Conservation (phyloP, 2,888 invertebrate species). For the Abrostola tripartita region DNA sequence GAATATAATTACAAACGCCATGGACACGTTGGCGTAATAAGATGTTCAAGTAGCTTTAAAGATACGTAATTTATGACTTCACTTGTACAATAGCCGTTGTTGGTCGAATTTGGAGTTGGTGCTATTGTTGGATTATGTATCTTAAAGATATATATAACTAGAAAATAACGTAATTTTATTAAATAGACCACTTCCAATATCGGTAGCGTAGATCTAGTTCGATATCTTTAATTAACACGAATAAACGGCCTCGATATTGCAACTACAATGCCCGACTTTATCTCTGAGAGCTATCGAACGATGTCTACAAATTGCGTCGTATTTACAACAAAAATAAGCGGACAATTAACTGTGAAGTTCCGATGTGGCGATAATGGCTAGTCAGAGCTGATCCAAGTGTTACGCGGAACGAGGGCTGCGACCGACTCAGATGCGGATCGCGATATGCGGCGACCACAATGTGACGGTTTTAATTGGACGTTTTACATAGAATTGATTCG, state of each 20-base stretch:
- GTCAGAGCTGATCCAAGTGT: conserved; percentile 38
- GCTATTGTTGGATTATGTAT: conserved; percentile 7
- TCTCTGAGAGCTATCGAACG: conserved; percentile 72
- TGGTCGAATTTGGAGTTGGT: conserved; percentile 2
- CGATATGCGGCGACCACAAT: conserved; percentile 66
- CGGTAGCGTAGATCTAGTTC: conserved; percentile 63
- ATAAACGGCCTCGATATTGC: conserved; percentile 75
- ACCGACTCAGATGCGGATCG: conserved; percentile 52
- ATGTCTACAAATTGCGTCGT: conserved; percentile 79
- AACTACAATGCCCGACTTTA: conserved; percentile 74
- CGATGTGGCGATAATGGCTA: conserved; percentile 57
- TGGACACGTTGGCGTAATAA: conserved; percentile 28
- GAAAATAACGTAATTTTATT: conserved; percentile 33
- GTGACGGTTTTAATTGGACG: conserved; percentile 76
- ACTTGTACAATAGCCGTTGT: conserved; percentile 12
- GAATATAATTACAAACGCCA: conserved; percentile 25
- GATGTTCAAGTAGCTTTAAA: conserved; percentile 18
- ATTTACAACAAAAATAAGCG: conserved; percentile 77
- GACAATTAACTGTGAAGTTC: conserved; percentile 72
- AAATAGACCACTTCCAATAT: conserved; percentile 44
- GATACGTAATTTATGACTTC: conserved; percentile 13
- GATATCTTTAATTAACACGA: conserved; percentile 80
- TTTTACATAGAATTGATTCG: conserved; percentile 61
- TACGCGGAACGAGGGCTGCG: conserved; percentile 36
- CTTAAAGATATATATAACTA: neutral